Conservation (phyloP, 2,888 invertebrate genomes). For the Notocelia uddmanniana region DNA sequence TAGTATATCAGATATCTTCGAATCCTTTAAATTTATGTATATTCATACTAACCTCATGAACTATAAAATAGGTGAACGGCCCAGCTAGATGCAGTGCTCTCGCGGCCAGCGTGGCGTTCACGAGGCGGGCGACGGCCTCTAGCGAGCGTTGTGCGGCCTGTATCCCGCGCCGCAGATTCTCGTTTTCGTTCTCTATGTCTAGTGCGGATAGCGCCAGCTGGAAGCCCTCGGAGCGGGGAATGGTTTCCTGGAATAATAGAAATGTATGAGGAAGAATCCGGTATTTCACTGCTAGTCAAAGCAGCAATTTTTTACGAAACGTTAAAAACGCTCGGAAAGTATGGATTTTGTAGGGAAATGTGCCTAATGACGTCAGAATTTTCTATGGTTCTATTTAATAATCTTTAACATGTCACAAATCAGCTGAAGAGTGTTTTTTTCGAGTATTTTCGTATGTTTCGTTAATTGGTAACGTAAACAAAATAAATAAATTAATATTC, state of each 20-base stretch:
- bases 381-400: no score
- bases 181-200: constrained; percentile 59
- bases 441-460: no score
- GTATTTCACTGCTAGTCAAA: no score
- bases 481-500: no score
- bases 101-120: constrained; percentile 92
- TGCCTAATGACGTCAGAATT: no score
- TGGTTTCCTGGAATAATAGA: constrained; percentile 60
- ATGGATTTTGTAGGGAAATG: no score
- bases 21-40: background rate
- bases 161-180: constrained; percentile 84
- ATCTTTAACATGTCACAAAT: no score
- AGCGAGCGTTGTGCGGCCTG: constrained; percentile 89
- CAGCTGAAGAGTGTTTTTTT: no score
- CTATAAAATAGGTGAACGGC: constrained; percentile 94
- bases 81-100: constrained; percentile 94
- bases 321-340: no score
- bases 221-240: constrained; percentile 70
- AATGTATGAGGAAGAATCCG: background rate
- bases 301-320: no score
- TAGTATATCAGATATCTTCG: no score
- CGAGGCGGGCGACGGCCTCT: constrained; percentile 90
- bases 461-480: no score
- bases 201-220: constrained; percentile 77
- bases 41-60: constrained; percentile 89